Evolutionary conservation across 2,888 invertebrate species (phyloP), one percentile per base, ranked within the genome.

Genomic region (Druceiella hillmani): DNA sequence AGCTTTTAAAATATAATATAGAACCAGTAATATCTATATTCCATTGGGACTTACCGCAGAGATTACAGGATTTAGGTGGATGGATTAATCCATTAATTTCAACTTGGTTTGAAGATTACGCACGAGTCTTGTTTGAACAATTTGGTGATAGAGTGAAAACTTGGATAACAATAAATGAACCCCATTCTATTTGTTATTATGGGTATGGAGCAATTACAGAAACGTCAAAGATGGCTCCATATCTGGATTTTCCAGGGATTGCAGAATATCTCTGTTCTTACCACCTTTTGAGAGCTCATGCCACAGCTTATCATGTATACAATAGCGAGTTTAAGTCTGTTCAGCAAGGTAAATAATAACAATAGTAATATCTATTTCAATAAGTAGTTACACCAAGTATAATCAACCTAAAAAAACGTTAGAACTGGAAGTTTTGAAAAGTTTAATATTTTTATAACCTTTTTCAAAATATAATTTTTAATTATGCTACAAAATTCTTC

Each of bases 131-230:
- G 17, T 65, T 58, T 43, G 44, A 51, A 36, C 40, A 51, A 12
- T 64, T 62, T 42, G 64, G 64, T 3, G 61, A 62, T 42, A 48
- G 61, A 36, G 62, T 66, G 3, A 62, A 70, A 47, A 50, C 52
- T 5, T 78, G 77, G 74, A 62, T 74, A 3, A 78, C 79, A 0
- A 55, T 78, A 33, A 79, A 78, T 50, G 75, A 75, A 46, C 74
- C 74, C 0, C 53, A 45, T 22, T 51, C 56, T 3, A 45, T 54
- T 3, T 59, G 58, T 41, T 41, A 47, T 9, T 42, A 45, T n/a
- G 61, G 59, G 62, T 48, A 72, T 49, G 64, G 59, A 4, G 48
- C 47, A 38, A 53, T 41, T 25, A n/a, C n/a, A n/a, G n/a, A n/a
- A n/a, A n/a, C n/a, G n/a, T n/a, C n/a, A n/a, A 40, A 31, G 11